These are phyloP conservation scores for Agrilus mali DNA, from an alignment of 2,888 invertebrate species.

Conservation along the genomic window DNA sequence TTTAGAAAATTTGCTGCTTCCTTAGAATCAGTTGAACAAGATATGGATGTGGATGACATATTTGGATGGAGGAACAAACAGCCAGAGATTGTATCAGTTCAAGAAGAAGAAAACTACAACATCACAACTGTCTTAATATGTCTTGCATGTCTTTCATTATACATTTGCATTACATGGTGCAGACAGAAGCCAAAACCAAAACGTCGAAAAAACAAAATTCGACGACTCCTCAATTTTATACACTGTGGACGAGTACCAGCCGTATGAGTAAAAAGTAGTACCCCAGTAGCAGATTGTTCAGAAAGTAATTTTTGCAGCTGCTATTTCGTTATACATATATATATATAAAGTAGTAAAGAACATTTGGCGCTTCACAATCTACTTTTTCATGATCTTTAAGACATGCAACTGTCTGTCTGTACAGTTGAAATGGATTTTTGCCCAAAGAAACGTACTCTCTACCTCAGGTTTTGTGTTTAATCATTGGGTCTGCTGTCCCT, in stretches of 20 bases:
- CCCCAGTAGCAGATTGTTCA: too few relatives aligned
- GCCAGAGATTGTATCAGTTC: conserved; percentile 29
- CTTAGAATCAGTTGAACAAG: conserved; percentile 19
- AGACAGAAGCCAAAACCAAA: conserved; percentile 33
- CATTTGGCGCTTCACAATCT: too few relatives aligned
- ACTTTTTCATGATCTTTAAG: too few relatives aligned
- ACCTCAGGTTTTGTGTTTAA: too few relatives aligned
- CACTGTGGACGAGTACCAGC: conserved; percentile 27
- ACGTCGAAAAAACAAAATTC: conserved; percentile 27
- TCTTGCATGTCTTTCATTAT: conserved; percentile 25
- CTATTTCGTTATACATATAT: too few relatives aligned
- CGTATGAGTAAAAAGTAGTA: conserved; percentile 9
- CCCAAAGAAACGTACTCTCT: too few relatives aligned
- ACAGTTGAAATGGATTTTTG: too few relatives aligned
- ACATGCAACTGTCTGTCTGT: too few relatives aligned
- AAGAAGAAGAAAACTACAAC: conserved; percentile 25
- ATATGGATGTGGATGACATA: conserved; percentile 38
- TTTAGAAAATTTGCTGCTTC: background rate
- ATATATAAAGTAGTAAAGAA: too few relatives aligned
- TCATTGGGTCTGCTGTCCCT: too few relatives aligned
- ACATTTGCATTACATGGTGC: conserved; percentile 29
- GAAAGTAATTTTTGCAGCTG: too few relatives aligned
- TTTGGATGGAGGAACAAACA: conserved; percentile 44
- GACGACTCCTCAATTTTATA: conserved; percentile 25
- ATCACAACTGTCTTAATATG: conserved; percentile 29